A percentile compares a stretch with the other conserved stretches of the same genome.
Conservation (phyloP, 2,888 invertebrate species). For the Diachrysia chrysitis region DNA sequence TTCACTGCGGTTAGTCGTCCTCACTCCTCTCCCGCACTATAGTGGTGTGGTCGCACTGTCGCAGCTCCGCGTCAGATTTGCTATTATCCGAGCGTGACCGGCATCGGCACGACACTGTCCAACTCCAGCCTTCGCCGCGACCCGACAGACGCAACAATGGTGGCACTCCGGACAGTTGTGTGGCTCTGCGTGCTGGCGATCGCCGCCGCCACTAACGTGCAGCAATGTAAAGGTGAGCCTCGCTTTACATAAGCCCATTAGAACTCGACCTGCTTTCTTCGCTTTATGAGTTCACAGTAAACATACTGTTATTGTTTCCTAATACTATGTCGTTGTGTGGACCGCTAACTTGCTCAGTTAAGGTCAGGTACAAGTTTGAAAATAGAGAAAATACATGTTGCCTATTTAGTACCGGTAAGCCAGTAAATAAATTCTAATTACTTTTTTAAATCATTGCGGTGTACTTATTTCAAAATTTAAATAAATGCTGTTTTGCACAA, state of each 20-base stretch:
- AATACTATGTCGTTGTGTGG: conserved; percentile 21
- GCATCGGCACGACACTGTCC: neutral
- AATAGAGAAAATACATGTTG: neutral
- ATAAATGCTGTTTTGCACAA: too few relatives aligned
- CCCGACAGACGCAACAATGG: conserved; percentile 73
- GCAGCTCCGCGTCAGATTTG: conserved; percentile 12
- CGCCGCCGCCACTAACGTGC: conserved; percentile 74
- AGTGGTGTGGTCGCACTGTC: conserved; percentile 19
- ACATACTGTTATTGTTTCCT: conserved; percentile 20
- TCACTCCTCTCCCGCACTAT: conserved; percentile 21
- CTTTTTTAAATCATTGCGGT: neutral
- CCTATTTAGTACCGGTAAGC: neutral
- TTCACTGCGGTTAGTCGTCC: conserved; percentile 20
- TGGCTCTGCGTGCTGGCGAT: conserved; percentile 68
- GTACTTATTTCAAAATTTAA: too few relatives aligned
- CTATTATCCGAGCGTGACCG: conserved; percentile 30
- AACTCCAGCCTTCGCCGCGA: neutral
- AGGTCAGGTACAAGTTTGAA: conserved; percentile 21
- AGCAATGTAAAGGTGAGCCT: conserved; percentile 79
- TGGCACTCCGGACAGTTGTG: conserved; percentile 71
- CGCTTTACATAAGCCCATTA: conserved; percentile 68
- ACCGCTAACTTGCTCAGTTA: conserved; percentile 2
- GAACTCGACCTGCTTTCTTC: conserved; percentile 75
- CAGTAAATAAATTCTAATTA: neutral
- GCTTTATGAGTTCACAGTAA: conserved; percentile 48